A percentile compares a stretch with the other conserved stretches of the same genome.
Evolutionary conservation across 92 coral and sea anemone genomes (phyloP).

Genomic region (Zoanthus solanderi): DNA sequence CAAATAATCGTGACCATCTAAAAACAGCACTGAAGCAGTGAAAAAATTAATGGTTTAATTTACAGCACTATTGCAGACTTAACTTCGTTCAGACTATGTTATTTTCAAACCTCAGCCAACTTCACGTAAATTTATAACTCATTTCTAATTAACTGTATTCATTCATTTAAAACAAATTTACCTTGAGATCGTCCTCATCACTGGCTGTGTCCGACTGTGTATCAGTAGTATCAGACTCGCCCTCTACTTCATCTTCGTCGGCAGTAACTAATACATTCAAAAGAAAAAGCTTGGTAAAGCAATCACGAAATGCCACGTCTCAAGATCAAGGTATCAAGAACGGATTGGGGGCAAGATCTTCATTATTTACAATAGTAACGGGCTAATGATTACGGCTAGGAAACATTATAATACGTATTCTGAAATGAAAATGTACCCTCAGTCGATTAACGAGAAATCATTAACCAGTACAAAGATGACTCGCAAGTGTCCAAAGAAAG

Average conservation of each 20-base stretch:
- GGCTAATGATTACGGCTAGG: background rate
- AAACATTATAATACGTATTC: background rate
- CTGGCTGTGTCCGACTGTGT: constrained; percentile 65
- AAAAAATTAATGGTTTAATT: no score
- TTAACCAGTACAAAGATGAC: constrained; percentile 59
- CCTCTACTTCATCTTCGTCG: constrained; percentile 89
- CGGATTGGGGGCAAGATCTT: constrained; percentile 1
- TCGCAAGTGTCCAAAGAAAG: constrained; percentile 58
- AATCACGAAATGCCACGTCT: constrained; percentile 87
- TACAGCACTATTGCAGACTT: no score
- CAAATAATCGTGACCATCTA: no score
- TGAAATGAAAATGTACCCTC: constrained; percentile 50
- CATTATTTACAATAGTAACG: constrained; percentile 8
- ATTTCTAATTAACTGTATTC: background rate
- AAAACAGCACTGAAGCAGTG: no score
- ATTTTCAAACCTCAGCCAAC: no score
- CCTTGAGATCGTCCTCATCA: constrained; percentile 69
- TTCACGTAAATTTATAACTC: background rate
- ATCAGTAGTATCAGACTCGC: constrained; percentile 76
- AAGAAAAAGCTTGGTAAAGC: constrained; percentile 37
- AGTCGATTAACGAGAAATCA: constrained; percentile 71
- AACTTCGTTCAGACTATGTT: no score
- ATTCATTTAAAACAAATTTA: background rate
- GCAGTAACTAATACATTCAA: constrained; percentile 72
- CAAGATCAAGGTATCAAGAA: constrained; percentile 53